phyloP scores from a whole-genome alignment of 2,113 vertebrate species.

The Ellobius talpinus region DNA sequence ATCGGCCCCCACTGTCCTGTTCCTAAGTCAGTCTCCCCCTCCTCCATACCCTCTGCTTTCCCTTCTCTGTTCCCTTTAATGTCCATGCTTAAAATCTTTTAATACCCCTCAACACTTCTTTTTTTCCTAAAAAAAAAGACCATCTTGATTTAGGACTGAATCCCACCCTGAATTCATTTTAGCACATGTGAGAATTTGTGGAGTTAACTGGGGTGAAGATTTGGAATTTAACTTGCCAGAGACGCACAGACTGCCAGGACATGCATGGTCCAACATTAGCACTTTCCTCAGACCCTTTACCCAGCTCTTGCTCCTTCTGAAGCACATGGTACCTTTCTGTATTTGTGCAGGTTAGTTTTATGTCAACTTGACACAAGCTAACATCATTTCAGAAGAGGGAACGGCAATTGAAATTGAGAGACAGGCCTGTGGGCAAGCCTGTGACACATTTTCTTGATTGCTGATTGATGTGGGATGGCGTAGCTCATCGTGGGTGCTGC shows the following conservation, averaged over 20 bases:
- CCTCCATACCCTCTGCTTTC: too few species aligned
- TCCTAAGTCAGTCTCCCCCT: neutral
- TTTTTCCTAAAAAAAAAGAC: too few species aligned
- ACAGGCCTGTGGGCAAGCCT: neutral
- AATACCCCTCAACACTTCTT: neutral
- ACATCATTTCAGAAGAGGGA: neutral
- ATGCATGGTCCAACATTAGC: accelerated
- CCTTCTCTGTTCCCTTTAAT: neutral
- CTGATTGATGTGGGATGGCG: neutral
- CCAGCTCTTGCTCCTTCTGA: neutral
- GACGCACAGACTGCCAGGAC: neutral
- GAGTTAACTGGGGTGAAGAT: neutral
- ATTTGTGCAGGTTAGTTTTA: neutral
- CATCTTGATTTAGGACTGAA: neutral
- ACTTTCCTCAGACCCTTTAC: too few species aligned
- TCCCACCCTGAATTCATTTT: neutral
- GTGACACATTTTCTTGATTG: neutral
- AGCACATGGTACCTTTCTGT: neutral
- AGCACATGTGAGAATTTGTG: neutral
- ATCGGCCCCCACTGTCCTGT: neutral
- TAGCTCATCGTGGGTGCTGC: neutral
- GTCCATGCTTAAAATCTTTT: neutral
- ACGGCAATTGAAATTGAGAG: neutral
- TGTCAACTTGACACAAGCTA: neutral
- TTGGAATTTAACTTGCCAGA: neutral